These are phyloP conservation scores for Holcopasites calliopsidis DNA, from an alignment of 1,140 invertebrate species.

Conservation along the genomic window DNA sequence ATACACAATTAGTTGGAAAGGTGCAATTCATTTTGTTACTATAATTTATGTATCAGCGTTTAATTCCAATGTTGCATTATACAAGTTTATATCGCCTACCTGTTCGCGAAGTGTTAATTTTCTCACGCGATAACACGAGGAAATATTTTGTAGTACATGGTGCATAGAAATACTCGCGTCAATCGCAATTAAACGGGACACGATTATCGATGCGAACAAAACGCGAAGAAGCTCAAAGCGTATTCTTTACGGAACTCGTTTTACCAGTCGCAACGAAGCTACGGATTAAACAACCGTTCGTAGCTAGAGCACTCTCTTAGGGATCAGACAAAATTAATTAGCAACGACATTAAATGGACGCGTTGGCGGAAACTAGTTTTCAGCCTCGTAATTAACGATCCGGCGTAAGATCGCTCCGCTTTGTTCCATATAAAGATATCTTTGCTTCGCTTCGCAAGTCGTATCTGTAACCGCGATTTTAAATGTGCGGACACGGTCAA, in stretches of 20 bases:
- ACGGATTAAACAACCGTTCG: slow-evolving; percentile 64
- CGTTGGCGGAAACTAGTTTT: slow-evolving; percentile 61
- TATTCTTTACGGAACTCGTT: slow-evolving; percentile 43
- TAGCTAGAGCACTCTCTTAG: slow-evolving; percentile 29
- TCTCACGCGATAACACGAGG: too few relatives aligned
- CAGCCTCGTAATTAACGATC: slow-evolving; percentile 64
- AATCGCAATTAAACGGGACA: slow-evolving; percentile 35
- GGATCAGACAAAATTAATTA: slow-evolving; percentile 65
- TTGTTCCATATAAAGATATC: slow-evolving; percentile 11
- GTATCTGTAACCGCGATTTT: neutral
- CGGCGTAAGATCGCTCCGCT: slow-evolving; percentile 54
- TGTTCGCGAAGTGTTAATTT: too few relatives aligned
- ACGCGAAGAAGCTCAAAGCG: neutral
- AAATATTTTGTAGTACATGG: neutral
- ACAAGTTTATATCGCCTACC: too few relatives aligned
- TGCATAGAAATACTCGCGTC: neutral
- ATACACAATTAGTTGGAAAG: too few relatives aligned
- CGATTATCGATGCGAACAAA: slow-evolving; percentile 20
- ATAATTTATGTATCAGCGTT: too few relatives aligned
- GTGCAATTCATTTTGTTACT: too few relatives aligned
- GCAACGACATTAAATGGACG: slow-evolving; percentile 66
- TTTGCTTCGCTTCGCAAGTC: neutral
- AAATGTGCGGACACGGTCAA: neutral
- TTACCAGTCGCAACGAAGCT: slow-evolving; percentile 29
- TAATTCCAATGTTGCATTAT: too few relatives aligned